phyloP scores from a whole-genome alignment of 2,797 vertebrate genomes.

The Tenualosa ilisha region DNA sequence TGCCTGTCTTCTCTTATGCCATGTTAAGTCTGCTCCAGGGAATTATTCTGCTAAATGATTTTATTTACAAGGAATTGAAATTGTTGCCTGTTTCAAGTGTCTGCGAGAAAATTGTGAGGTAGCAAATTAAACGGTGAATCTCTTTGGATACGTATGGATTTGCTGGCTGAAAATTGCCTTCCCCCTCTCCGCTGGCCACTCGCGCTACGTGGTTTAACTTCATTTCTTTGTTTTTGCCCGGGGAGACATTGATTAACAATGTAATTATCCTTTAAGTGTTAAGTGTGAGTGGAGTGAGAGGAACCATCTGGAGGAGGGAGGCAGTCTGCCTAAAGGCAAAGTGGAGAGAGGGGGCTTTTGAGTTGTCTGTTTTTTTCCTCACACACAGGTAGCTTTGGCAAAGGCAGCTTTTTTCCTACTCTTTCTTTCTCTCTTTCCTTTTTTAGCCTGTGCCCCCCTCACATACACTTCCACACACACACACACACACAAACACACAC shows the following conservation, averaged over 20 bases:
- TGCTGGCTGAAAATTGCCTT: slow-evolving; percentile 67
- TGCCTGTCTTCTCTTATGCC: neutral
- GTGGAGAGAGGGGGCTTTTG: neutral
- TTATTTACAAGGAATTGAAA: slow-evolving; percentile 12
- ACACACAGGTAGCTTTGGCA: slow-evolving; percentile 2
- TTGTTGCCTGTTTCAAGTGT: neutral
- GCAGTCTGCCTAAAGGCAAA: slow-evolving; percentile 48
- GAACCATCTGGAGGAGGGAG: slow-evolving; percentile 50
- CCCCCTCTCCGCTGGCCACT: slow-evolving; percentile 69
- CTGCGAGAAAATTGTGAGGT: neutral
- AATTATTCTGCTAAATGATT: neutral
- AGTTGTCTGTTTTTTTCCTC: slow-evolving; percentile 10
- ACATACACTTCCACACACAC: neutral
- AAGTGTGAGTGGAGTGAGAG: slow-evolving; percentile 45
- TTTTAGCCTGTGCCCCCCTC: neutral
- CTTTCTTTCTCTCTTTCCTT: neutral
- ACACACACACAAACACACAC: slow-evolving; percentile 16
- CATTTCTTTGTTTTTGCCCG: slow-evolving; percentile 69
- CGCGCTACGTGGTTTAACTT: slow-evolving; percentile 64
- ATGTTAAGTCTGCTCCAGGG: neutral
- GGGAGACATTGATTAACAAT: slow-evolving; percentile 81
- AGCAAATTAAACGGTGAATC: slow-evolving; percentile 22
- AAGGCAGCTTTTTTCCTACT: neutral
- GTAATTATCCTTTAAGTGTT: slow-evolving; percentile 75
- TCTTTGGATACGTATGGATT: slow-evolving; percentile 55